Conservation (phyloP, 2,113 vertebrate genomes). For the Catagonus wagneri region DNA sequence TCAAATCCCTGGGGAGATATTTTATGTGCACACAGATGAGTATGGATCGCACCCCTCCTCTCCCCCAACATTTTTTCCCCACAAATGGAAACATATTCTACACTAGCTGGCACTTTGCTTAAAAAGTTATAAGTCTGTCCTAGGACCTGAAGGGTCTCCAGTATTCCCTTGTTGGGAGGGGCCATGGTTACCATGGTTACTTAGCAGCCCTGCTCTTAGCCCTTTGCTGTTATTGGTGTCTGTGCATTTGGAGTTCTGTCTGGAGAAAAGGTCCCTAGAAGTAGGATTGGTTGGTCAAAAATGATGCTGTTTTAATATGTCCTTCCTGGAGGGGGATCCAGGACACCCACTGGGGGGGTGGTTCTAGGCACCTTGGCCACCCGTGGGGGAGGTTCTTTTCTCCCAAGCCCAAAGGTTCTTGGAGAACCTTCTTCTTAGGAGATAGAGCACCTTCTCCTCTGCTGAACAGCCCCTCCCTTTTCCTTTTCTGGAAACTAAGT, state of each 20-base stretch:
- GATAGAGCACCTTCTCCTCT: neutral
- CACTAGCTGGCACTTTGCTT: neutral
- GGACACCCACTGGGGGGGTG: no score
- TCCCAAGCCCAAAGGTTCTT: neutral
- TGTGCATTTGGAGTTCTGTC: accelerated
- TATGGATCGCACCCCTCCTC: neutral
- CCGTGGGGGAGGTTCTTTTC: neutral
- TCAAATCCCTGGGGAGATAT: neutral
- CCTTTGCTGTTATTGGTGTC: neutral
- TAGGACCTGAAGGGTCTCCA: neutral
- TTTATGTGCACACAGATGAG: neutral
- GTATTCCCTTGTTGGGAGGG: neutral
- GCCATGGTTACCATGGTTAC: neutral
- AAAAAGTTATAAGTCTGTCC: neutral
- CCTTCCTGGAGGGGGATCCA: neutral
- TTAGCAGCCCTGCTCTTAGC: neutral
- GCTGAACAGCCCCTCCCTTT: neutral
- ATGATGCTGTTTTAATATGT: neutral
- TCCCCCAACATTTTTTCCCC: neutral
- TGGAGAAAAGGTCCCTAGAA: neutral
- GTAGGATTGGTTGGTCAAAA: neutral
- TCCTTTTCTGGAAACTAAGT: neutral
- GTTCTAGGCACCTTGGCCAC: no score
- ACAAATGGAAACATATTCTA: neutral
- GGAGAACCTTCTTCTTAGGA: neutral